Evolutionary conservation across 2,888 invertebrate genomes (phyloP).

Genomic region (Oxyteleia sp.): DNA sequence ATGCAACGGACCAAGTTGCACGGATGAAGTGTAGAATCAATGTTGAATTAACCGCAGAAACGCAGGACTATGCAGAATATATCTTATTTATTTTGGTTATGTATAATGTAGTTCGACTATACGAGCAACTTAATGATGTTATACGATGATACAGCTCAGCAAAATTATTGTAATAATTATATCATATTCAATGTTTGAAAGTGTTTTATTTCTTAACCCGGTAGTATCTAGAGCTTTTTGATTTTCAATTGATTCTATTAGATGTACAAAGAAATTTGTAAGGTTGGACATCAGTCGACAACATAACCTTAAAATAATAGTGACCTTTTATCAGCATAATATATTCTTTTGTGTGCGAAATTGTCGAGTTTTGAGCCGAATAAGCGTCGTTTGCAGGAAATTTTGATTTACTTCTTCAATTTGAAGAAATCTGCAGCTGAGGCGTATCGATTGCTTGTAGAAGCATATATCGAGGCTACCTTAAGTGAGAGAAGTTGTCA

Average conservation of each 20-base stretch:
- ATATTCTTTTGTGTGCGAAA: too few relatives aligned
- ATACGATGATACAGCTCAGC: conserved; percentile 70
- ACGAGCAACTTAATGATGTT: conserved; percentile 72
- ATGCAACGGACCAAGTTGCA: conserved; percentile 50
- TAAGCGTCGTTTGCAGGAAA: too few relatives aligned
- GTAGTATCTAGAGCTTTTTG: neutral
- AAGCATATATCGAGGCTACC: too few relatives aligned
- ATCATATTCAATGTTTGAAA: conserved; percentile 68
- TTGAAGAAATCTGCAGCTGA: too few relatives aligned
- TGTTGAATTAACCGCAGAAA: conserved; percentile 26
- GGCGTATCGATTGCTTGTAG: too few relatives aligned
- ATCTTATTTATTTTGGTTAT: conserved; percentile 72
- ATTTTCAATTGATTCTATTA: neutral
- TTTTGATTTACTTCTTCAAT: too few relatives aligned
- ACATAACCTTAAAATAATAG: too few relatives aligned
- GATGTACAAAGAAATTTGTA: too few relatives aligned
- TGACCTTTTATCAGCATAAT: too few relatives aligned
- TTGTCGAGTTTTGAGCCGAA: too few relatives aligned
- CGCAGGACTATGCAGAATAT: conserved; percentile 58
- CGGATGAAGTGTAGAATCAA: conserved; percentile 30
- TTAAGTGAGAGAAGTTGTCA: too few relatives aligned
- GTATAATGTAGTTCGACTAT: conserved; percentile 69
- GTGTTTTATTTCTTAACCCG: conserved; percentile 51
- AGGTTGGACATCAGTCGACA: too few relatives aligned
- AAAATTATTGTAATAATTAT: conserved; percentile 74